phyloP scores from a whole-genome alignment of 2,888 invertebrate species.

The Agonopterix heracliana region DNA sequence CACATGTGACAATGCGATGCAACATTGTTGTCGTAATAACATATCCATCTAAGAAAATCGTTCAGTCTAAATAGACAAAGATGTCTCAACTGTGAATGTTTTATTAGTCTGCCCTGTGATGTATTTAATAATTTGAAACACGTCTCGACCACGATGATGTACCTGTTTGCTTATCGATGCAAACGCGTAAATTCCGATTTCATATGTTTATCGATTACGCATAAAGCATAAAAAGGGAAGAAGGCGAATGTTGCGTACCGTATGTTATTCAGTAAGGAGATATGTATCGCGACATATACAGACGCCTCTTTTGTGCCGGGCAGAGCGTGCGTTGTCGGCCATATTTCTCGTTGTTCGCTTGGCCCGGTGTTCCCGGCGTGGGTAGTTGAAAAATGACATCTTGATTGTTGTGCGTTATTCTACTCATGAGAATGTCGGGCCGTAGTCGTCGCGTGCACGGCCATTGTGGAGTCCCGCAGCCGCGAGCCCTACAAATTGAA shows the following conservation, averaged over 20 bases:
- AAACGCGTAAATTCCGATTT: constrained; percentile 11
- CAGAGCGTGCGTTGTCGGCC: constrained; percentile 66
- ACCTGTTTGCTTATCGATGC: background rate
- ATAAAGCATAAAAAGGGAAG: constrained; percentile 47
- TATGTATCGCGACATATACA: constrained; percentile 63
- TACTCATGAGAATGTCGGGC: constrained; percentile 69
- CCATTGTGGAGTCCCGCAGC: constrained; percentile 56
- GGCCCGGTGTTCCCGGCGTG: constrained; percentile 58
- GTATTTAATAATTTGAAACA: background rate
- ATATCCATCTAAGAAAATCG: background rate
- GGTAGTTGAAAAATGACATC: constrained; percentile 77
- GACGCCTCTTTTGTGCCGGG: constrained; percentile 60
- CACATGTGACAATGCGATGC: constrained; percentile 21
- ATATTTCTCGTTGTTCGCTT: constrained; percentile 64
- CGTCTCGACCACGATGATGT: background rate
- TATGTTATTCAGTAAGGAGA: constrained; percentile 57
- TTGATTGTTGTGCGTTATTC: constrained; percentile 75
- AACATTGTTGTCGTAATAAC: constrained; percentile 11
- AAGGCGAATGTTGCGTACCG: constrained; percentile 47
- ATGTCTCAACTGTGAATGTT: background rate
- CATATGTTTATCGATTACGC: constrained; percentile 40
- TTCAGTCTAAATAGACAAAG: background rate
- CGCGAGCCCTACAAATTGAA: constrained; percentile 68
- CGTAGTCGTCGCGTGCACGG: constrained; percentile 60
- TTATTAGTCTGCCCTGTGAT: too few relatives aligned